Conservation (phyloP, 2,888 invertebrate genomes). For the Pseudanteris insignis region DNA sequence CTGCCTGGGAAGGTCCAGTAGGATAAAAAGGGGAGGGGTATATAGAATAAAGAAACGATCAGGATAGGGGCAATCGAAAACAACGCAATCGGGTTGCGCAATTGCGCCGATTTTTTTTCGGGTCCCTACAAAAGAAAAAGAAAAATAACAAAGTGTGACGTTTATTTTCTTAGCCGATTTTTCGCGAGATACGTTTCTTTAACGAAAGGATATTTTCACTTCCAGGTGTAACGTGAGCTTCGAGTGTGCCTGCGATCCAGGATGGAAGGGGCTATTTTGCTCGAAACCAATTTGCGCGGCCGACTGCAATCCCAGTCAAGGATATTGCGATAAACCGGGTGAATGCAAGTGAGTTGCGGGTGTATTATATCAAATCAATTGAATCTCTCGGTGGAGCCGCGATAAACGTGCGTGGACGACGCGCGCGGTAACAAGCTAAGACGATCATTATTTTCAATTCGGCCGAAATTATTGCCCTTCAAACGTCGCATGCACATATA, state of each 20-base stretch:
- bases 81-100: not conserved
- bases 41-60: not conserved
- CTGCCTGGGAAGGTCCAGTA: not conserved
- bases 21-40: not conserved
- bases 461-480: constrained; percentile 38
- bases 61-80: not conserved
- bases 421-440: constrained; percentile 30
- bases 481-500: constrained; percentile 33
- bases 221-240: constrained; percentile 81
- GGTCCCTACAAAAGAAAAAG: too few relatives aligned
- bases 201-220: constrained; percentile 46
- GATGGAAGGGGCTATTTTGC: constrained; percentile 90
- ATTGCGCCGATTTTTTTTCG: not conserved
- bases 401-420: constrained; percentile 20
- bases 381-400: constrained; percentile 30
- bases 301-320: constrained; percentile 85
- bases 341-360: constrained; percentile 74
- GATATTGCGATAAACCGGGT: constrained; percentile 86
- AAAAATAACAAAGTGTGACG: constrained; percentile 22
- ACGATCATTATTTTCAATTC: constrained; percentile 39
- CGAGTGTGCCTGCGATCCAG: constrained; percentile 84
- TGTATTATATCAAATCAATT: constrained; percentile 35
- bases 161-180: constrained; percentile 27
- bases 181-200: constrained; percentile 34
- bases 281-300: constrained; percentile 86